phyloP scores from a whole-genome alignment of 1,140 invertebrate genomes.

The Trachelipus rathkii region DNA sequence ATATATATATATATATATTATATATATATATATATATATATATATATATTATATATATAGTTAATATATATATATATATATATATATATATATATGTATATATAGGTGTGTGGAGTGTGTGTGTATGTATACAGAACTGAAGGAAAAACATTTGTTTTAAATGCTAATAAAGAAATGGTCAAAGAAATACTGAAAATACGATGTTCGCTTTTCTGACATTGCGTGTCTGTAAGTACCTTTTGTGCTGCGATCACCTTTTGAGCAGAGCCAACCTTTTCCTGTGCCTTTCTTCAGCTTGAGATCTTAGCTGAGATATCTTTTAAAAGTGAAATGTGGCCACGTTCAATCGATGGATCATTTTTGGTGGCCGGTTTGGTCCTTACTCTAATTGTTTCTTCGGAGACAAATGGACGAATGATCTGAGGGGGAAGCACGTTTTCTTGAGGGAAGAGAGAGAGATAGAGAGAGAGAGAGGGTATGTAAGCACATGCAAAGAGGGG shows the following conservation, averaged over 20 bases:
- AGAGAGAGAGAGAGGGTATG: too few relatives aligned
- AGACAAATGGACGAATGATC: neutral
- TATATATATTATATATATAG: slow-evolving; percentile 16
- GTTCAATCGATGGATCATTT: slow-evolving; percentile 4
- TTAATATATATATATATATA: neutral
- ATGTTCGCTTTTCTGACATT: too few relatives aligned
- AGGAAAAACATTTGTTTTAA: too few relatives aligned
- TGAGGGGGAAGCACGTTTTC: neutral
- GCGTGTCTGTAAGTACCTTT: too few relatives aligned
- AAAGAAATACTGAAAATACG: too few relatives aligned
- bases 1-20: neutral
- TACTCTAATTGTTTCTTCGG: neutral
- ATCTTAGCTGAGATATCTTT: neutral
- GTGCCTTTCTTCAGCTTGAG: neutral
- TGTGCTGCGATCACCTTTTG: neutral
- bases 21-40: slow-evolving; percentile 16
- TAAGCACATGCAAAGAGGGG: neutral
- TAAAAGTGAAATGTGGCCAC: neutral
- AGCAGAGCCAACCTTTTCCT: neutral
- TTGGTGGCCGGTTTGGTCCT: slow-evolving; percentile 7
- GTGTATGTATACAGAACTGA: too few relatives aligned
- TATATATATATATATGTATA: neutral
- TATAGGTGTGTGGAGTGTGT: too few relatives aligned
- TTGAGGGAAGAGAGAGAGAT: neutral
- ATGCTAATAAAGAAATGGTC: too few relatives aligned